Evolutionary conservation across 2,113 vertebrate species (phyloP).

Genomic region (Phocoena phocoena): DNA sequence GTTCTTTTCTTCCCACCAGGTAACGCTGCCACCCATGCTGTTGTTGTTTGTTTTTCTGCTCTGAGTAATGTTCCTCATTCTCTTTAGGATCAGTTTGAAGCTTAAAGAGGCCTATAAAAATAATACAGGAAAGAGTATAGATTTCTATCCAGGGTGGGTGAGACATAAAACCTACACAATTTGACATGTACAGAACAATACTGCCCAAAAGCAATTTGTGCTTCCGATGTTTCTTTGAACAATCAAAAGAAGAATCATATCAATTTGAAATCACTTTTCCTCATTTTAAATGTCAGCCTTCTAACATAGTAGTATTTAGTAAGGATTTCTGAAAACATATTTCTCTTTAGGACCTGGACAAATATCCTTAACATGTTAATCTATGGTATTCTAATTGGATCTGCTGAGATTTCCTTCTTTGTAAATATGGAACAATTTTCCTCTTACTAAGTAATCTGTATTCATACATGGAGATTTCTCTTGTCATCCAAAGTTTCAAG

Average conservation of each 20-base stretch:
- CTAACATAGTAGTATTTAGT: neutral
- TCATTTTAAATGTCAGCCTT: conserved; percentile 13
- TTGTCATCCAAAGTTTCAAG: neutral
- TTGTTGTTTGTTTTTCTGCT: neutral
- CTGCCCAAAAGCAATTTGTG: neutral
- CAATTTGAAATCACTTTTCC: neutral
- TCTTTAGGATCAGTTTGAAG: neutral
- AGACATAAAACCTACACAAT: neutral
- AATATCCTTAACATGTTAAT: neutral
- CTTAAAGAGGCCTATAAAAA: neutral
- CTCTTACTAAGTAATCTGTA: neutral
- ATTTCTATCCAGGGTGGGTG: neutral
- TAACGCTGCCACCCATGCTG: neutral
- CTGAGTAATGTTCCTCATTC: neutral
- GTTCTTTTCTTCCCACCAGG: neutral
- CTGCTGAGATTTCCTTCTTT: neutral
- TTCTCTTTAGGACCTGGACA: neutral
- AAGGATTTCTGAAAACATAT: neutral
- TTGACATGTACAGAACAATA: neutral
- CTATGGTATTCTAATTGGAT: neutral
- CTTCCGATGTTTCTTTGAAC: neutral
- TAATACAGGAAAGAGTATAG: neutral
- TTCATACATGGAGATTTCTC: neutral
- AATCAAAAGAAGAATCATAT: neutral
- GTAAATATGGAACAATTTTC: neutral